Evolutionary conservation across 2,113 vertebrate species (phyloP).

Genomic region (Limnothrissa miodon): DNA sequence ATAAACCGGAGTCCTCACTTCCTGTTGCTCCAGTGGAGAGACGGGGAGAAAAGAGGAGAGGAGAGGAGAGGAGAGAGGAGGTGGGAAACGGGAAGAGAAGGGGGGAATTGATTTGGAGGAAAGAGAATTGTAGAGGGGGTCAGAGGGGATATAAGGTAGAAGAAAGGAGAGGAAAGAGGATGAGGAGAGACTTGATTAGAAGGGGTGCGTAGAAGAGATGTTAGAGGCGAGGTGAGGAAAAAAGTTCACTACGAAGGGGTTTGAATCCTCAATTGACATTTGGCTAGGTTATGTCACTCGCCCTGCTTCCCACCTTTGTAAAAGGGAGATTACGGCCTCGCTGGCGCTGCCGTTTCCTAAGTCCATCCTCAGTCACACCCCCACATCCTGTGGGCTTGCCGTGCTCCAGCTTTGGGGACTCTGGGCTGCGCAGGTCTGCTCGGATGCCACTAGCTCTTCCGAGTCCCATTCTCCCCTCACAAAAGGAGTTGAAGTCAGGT

Average conservation of each 20-base stretch:
- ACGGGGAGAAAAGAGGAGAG: constrained; percentile 54
- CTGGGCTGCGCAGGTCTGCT: background rate
- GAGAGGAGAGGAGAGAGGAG: constrained; percentile 8
- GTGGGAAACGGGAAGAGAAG: background rate
- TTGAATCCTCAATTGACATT: constrained; percentile 1
- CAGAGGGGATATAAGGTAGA: constrained; percentile 55
- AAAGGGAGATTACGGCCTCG: background rate
- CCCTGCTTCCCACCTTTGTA: background rate
- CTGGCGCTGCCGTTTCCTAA: background rate
- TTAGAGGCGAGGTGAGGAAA: constrained; percentile 58
- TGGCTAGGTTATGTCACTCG: background rate
- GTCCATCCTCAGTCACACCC: background rate
- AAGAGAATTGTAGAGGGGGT: constrained; percentile 31
- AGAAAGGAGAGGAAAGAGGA: constrained; percentile 56
- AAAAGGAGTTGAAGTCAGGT: background rate
- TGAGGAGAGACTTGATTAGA: constrained; percentile 34
- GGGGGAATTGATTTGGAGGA: constrained; percentile 30
- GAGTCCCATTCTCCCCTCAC: background rate
- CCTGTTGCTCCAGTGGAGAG: constrained; percentile 53
- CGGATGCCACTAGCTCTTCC: background rate
- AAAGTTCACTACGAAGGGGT: background rate
- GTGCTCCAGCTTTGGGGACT: background rate
- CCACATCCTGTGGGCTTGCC: background rate
- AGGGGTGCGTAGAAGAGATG: constrained; percentile 40
- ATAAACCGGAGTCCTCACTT: constrained; percentile 72